These are phyloP conservation scores for Sciaenops ocellatus DNA, from an alignment of 2,797 vertebrate genomes.

Conservation along the genomic window DNA sequence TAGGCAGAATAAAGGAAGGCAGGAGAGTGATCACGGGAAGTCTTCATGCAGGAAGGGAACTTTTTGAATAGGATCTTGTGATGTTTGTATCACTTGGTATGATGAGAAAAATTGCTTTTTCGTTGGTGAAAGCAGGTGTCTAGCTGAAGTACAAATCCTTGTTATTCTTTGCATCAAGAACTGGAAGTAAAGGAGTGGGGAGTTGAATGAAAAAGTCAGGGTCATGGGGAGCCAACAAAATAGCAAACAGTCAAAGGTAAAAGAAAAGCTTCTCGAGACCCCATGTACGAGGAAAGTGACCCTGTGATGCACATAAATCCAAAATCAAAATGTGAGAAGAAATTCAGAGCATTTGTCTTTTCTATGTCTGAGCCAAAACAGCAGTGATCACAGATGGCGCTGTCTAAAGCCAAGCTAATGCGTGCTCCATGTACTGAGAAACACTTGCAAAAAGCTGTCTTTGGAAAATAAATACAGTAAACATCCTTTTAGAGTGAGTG, in stretches of 20 bases:
- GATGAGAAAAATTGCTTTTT: neutral
- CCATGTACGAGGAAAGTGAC: neutral
- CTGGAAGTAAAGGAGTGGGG: neutral
- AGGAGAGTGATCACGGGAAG: neutral
- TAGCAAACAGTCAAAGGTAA: constrained; percentile 5
- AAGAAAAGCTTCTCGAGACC: constrained; percentile 15
- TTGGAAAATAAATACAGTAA: constrained; percentile 45
- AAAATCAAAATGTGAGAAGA: constrained; percentile 13
- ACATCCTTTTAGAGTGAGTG: constrained; percentile 32
- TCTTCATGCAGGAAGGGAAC: neutral
- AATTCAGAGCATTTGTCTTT: constrained; percentile 26
- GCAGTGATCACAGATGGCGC: constrained; percentile 42
- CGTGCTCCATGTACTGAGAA: constrained; percentile 29
- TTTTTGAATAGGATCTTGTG: neutral
- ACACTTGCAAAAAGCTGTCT: constrained; percentile 46
- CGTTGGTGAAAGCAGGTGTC: neutral
- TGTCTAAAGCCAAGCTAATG: constrained; percentile 36
- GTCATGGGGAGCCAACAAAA: constrained; percentile 4
- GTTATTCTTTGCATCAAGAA: constrained; percentile 9
- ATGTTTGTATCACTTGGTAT: neutral
- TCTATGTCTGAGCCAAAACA: constrained; percentile 35
- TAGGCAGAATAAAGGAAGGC: neutral
- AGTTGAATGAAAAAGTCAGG: neutral
- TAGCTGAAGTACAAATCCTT: constrained; percentile 13
- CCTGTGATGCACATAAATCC: constrained; percentile 11